Evolutionary conservation across 2,113 vertebrate species (phyloP), one percentile per base, ranked within the genome.

Genomic region (Ceyx melanurus): DNA sequence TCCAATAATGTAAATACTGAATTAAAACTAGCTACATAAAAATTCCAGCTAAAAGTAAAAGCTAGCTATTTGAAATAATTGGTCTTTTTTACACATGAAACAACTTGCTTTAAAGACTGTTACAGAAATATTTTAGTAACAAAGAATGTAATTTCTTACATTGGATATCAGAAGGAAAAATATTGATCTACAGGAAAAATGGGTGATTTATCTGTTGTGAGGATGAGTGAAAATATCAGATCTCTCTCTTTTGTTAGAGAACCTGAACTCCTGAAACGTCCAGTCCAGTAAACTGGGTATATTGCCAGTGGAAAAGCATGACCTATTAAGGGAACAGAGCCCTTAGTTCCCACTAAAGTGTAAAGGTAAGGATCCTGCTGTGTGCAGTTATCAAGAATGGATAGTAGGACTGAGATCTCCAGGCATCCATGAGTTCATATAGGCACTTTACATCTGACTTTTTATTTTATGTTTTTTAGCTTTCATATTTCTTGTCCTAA

Each of bases 1-100:
- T 31, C 33, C 19, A 85, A 76, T 60, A 84, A 78, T 66, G 54
- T 89, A 92, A 92, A 92, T 83, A 66, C 11, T 18, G 43, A 74
- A 29, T 83, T 86, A 46, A 46, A 46, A 19, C 50, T 77, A 43
- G 40, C 28, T 80, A 72, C 12, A 46, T 77, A 77, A 86, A 78
- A 72, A 12, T 3, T 76, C 9, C 65, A 54, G 19, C 26, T 85
- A 57, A 70, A 21, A 22, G 77, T 92, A 66, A 78, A 53, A 37
- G 78, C 53, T 61, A 29, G 23, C 86, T 14, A 73, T 77, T 77
- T 88, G 12, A 68, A 87, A 75, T 71, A 0, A 75, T 48, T 21
- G 21, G 7, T 4, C 31, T 79, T 87, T 79, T n/a, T 56, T 74
- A 28, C 15, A 26, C 65, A 42, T 4, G 16, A 50, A 72, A 86